Percentiles rank a stretch among this genome's conserved stretches.
Evolutionary conservation across 2,888 invertebrate species (phyloP).

Genomic region (Notocelia uddmanniana): DNA sequence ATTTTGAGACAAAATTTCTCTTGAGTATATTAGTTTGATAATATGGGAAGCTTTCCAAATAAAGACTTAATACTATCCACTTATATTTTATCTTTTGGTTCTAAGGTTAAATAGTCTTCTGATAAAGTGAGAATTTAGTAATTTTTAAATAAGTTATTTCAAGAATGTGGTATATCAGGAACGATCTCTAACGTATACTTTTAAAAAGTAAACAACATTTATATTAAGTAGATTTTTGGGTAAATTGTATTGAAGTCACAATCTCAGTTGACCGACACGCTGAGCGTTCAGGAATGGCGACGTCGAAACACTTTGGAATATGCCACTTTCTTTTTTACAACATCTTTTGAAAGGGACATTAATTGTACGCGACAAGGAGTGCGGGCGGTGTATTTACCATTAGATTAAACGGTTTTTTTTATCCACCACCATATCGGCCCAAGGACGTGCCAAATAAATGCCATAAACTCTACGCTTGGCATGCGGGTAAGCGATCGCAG

Average conservation of each 20-base stretch:
- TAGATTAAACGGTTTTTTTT: no score
- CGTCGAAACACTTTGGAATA: background rate
- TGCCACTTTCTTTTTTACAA: conserved; percentile 1
- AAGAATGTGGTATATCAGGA: background rate
- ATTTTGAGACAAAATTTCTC: no score
- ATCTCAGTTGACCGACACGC: conserved; percentile 37
- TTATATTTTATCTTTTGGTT: no score
- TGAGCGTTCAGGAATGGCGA: conserved; percentile 26
- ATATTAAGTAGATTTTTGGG: conserved; percentile 37
- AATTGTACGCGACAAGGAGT: background rate
- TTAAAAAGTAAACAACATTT: conserved; percentile 40
- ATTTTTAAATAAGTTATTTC: background rate
- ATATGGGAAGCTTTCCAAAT: no score
- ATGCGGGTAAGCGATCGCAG: no score
- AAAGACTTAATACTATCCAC: no score
- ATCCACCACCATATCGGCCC: no score
- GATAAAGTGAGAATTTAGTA: background rate
- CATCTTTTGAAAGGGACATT: background rate
- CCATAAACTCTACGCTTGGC: no score
- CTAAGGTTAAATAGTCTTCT: background rate
- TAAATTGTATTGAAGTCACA: conserved; percentile 27
- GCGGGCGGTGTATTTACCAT: background rate
- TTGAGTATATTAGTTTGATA: no score
- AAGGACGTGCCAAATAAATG: no score
- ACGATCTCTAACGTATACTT: conserved; percentile 22